A percentile compares a stretch with the other conserved stretches of the same genome.
Evolutionary conservation across 2,888 invertebrate species (phyloP).

Genomic region (Meghimatium bilineatum): DNA sequence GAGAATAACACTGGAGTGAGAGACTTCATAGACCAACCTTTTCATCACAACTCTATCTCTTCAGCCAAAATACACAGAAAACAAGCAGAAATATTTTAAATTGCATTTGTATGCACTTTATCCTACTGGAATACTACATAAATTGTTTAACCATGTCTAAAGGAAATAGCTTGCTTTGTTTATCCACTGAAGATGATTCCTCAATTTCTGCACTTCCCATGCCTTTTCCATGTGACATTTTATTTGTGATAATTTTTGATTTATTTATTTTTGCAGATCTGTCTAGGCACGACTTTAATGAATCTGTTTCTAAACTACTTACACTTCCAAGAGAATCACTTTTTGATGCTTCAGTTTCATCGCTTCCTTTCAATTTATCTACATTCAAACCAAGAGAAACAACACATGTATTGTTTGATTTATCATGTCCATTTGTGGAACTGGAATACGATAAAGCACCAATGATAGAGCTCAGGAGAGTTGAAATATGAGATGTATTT

Average conservation of each 20-base stretch:
- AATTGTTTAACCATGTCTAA: not conserved
- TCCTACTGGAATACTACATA: not conserved
- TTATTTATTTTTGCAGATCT: not conserved
- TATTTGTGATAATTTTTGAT: not conserved
- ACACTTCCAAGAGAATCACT: slow-evolving; percentile 16
- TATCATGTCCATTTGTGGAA: not conserved
- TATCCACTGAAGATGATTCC: not conserved
- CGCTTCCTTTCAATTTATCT: not conserved
- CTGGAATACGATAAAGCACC: slow-evolving; percentile 25
- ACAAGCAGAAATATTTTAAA: not conserved
- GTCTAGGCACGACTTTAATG: not conserved
- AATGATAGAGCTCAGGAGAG: slow-evolving; percentile 14
- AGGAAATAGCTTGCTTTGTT: slow-evolving; percentile 3
- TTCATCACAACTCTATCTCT: not conserved
- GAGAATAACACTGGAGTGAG: too few relatives aligned
- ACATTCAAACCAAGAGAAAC: not conserved
- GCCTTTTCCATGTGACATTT: not conserved
- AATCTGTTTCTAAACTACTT: slow-evolving; percentile 34
- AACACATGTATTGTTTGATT: not conserved
- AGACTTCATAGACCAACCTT: too few relatives aligned
- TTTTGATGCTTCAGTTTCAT: not conserved
- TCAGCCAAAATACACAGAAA: not conserved
- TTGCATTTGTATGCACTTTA: not conserved
- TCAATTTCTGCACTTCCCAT: not conserved
- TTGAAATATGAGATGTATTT: slow-evolving; percentile 15